Percentiles rank a stretch among this genome's conserved stretches.
phyloP scores from a whole-genome alignment of 2,113 vertebrate genomes.

The Peromyscus maniculatus region DNA sequence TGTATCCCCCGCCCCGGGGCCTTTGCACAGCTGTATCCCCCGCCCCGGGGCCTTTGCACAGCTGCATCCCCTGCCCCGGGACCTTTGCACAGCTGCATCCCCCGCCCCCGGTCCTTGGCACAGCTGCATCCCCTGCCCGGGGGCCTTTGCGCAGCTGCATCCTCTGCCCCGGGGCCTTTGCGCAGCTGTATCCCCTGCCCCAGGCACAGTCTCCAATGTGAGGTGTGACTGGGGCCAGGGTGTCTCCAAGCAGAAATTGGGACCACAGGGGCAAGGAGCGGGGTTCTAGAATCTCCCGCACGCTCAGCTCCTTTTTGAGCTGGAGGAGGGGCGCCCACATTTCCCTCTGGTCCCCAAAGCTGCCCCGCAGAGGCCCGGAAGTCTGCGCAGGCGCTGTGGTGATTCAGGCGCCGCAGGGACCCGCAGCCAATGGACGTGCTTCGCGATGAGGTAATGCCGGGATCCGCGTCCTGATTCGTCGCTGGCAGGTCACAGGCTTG shows the following conservation, averaged over 20 bases:
- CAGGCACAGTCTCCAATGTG: neutral
- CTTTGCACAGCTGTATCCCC: no score
- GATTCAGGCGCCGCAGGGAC: neutral
- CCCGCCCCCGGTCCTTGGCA: neutral
- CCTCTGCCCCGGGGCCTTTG: neutral
- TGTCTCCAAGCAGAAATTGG: neutral
- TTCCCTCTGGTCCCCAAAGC: neutral
- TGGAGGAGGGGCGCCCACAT: neutral
- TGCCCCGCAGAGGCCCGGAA: neutral
- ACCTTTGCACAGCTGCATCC: no score
- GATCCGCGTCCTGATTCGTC: constrained; percentile 60
- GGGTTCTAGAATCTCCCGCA: neutral
- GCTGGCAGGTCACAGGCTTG: neutral
- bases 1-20: neutral
- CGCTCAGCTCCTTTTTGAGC: neutral
- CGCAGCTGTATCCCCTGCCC: neutral
- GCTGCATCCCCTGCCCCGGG: neutral
- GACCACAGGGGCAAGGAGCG: neutral
- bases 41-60: neutral
- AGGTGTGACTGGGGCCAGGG: neutral
- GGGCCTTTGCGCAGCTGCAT: no score
- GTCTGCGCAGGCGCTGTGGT: neutral
- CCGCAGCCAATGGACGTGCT: constrained; percentile 61
- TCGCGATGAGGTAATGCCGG: constrained; percentile 75
- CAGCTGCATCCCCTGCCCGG: neutral